Evolutionary conservation across 2,888 invertebrate species (phyloP), one percentile per base, ranked within the genome.

Genomic region (Anoncus sp.): DNA sequence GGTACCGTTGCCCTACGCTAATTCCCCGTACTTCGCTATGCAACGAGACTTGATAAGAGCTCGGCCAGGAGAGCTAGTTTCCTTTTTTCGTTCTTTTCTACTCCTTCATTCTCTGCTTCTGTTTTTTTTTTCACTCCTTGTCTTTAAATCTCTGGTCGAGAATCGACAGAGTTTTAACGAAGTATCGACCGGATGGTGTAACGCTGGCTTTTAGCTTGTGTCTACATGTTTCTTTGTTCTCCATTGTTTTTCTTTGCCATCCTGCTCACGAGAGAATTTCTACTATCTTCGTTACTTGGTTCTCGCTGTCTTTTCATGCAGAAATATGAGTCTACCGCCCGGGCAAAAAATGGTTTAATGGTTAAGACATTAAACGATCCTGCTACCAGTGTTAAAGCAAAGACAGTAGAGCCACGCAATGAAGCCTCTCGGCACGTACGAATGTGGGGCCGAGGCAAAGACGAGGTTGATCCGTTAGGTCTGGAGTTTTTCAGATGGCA

Each of bases 1-100:
- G 49, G 35, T 66, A 43, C 43, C 73, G n/a, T 69, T 63, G 67
- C 16, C 14, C 49, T 62, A 67, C 51, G 73, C 66, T 73, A 73
- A 73, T 73, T 72, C 66, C 59, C 57, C 38, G 38, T 40, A 49
- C 31, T 60, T 49, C 16, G 18, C 38, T 63, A 57, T 69, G 63
- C 63, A 65, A 51, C 40, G 57, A 9, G 40, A 43, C 24, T 73
- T 57, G 57, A 51, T 57, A 57, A 65, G 62, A 49, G 43, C 53
- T 24, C 43, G 24, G 49, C 53, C n/a, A 20, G 27, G 47, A 73
- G 43, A 24, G 47, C 24, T n/a, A 22, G 31, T 45, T 2, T 47
- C 6, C 49, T 31, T 51, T 40, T 74, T 24, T 40, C 45, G 3
- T 45, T 45, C 51, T 51, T 38, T 40, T 57, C 47, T 75, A 38